Conservation (phyloP, 1,140 invertebrate genomes). For the Nebria ingens region DNA sequence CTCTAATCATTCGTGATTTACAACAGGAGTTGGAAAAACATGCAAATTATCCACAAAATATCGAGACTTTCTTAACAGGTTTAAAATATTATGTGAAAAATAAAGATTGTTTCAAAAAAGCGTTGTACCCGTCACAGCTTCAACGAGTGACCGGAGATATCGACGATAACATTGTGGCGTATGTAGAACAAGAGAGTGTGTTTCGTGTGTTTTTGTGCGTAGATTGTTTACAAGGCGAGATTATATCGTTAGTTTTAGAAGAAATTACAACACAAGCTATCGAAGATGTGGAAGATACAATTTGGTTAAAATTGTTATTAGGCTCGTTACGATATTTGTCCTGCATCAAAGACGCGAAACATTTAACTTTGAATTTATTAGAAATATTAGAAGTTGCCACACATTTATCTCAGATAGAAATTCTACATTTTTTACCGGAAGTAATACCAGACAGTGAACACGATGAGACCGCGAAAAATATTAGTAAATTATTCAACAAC, state of each 20-base stretch:
- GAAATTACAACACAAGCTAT: slow-evolving; percentile 29
- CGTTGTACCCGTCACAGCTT: slow-evolving; percentile 25
- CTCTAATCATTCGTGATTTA: slow-evolving; percentile 26
- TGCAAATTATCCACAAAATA: slow-evolving; percentile 27
- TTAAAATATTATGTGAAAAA: slow-evolving; percentile 30
- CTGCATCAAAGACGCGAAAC: slow-evolving; percentile 22
- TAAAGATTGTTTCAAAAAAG: slow-evolving; percentile 30
- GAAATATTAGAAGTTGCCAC: slow-evolving; percentile 28
- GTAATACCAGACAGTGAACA: slow-evolving; percentile 28
- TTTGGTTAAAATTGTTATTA: slow-evolving; percentile 22
- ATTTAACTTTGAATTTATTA: slow-evolving; percentile 20
- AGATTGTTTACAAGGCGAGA: slow-evolving; percentile 31
- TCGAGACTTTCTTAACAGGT: slow-evolving; percentile 32
- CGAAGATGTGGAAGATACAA: slow-evolving; percentile 21
- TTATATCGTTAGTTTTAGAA: slow-evolving; percentile 33
- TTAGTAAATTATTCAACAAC: slow-evolving; percentile 25
- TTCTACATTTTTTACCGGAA: slow-evolving; percentile 28
- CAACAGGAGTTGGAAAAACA: slow-evolving; percentile 21
- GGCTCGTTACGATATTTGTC: slow-evolving; percentile 26
- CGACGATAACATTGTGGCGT: slow-evolving; percentile 25
- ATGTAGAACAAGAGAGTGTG: slow-evolving; percentile 38
- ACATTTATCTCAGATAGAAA: slow-evolving; percentile 26
- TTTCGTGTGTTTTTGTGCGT: slow-evolving; percentile 37
- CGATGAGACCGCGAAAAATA: slow-evolving; percentile 21
- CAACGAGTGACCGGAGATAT: slow-evolving; percentile 22